These are phyloP conservation scores for Eupithecia abbreviata DNA, from an alignment of 2,888 invertebrate genomes.

Conservation along the genomic window DNA sequence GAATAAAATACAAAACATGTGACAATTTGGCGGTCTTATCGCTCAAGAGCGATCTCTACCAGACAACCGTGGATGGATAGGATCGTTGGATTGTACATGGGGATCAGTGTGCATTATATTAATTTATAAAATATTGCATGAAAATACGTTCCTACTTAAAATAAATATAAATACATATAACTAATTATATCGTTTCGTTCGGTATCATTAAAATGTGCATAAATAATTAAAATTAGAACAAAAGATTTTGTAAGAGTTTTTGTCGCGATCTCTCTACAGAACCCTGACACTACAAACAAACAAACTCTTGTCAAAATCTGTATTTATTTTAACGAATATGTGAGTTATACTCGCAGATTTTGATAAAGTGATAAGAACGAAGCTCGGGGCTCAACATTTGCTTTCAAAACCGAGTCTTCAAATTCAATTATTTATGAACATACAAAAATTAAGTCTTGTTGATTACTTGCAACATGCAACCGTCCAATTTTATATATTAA, in stretches of 20 bases:
- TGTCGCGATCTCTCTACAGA: neutral
- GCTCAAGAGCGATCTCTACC: too few species aligned
- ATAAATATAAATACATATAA: too few species aligned
- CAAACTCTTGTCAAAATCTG: neutral
- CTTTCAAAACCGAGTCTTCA: slow-evolving; percentile 5
- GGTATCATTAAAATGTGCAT: too few species aligned
- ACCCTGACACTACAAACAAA: neutral
- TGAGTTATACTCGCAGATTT: slow-evolving; percentile 21
- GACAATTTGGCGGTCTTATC: too few species aligned
- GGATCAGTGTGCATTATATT: too few species aligned
- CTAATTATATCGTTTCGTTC: too few species aligned
- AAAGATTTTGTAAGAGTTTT: neutral
- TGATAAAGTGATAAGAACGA: slow-evolving; percentile 7
- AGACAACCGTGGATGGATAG: too few species aligned
- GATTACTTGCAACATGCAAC: neutral
- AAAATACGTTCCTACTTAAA: too few species aligned
- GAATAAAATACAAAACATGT: too few species aligned
- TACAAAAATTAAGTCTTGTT: neutral
- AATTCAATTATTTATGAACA: slow-evolving; percentile 8
- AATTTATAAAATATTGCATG: too few species aligned
- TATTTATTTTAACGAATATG: slow-evolving; percentile 25
- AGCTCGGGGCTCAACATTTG: neutral
- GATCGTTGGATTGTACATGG: too few species aligned
- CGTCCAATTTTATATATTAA: neutral
- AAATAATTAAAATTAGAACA: too few species aligned